Conservation (phyloP, 2,113 vertebrate species). For the Forbesichthys papilliferus region DNA sequence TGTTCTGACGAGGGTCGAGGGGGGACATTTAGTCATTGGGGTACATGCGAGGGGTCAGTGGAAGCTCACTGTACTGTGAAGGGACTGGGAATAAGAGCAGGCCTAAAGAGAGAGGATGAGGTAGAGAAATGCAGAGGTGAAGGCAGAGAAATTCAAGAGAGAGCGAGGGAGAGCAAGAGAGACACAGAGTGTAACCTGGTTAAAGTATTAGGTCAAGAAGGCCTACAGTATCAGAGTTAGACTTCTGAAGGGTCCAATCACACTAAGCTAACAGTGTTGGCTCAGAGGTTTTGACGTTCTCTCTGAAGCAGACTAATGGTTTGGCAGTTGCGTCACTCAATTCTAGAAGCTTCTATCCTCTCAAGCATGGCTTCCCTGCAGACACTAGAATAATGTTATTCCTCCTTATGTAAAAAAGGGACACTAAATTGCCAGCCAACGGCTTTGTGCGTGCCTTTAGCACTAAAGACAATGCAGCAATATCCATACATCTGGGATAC, state of each 20-base stretch:
- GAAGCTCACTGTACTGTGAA: conserved; percentile 45
- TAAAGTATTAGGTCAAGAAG: conserved; percentile 8
- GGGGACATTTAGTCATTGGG: conserved; percentile 59
- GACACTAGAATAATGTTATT: conserved; percentile 25
- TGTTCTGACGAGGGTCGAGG: conserved; percentile 37
- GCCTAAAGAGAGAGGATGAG: conserved; percentile 20
- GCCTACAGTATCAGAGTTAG: background rate
- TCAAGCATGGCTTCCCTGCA: background rate
- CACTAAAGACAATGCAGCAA: background rate
- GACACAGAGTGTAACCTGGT: conserved; percentile 20
- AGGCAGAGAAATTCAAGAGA: background rate
- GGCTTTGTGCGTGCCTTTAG: background rate
- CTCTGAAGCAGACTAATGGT: too few species aligned
- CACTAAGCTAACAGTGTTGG: conserved; percentile 14
- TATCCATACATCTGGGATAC: background rate
- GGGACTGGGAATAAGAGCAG: background rate
- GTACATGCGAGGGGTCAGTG: conserved; percentile 45
- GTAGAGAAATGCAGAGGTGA: conserved; percentile 9
- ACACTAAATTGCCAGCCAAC: too few species aligned
- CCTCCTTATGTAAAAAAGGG: background rate
- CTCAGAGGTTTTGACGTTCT: background rate
- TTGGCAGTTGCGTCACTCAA: background rate
- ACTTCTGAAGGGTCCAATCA: conserved; percentile 19
- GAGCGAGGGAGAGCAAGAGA: conserved; percentile 2
- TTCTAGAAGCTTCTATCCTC: background rate